These are phyloP conservation scores for Huso huso DNA, from an alignment of 2,797 vertebrate species.

Conservation along the genomic window DNA sequence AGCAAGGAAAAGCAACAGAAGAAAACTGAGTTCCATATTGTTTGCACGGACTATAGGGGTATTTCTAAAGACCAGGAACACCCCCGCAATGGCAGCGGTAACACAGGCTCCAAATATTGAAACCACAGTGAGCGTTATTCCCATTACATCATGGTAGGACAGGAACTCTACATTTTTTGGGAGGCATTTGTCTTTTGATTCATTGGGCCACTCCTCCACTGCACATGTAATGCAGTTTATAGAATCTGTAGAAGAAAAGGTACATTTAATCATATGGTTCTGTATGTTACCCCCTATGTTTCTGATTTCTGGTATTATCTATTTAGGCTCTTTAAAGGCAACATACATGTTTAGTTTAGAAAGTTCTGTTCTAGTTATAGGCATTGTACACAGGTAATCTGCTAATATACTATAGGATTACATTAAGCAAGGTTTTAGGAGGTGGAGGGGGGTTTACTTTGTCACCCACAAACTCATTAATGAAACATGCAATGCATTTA, in stretches of 20 bases:
- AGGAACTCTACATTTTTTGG: conserved; percentile 48
- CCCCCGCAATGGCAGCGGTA: conserved; percentile 34
- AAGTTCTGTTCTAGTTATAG: neutral
- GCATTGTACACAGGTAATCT: neutral
- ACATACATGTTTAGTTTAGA: neutral
- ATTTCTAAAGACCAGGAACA: conserved; percentile 41
- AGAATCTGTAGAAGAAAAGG: conserved; percentile 40
- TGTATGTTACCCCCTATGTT: too few species aligned
- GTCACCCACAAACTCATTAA: neutral
- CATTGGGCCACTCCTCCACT: conserved; percentile 45
- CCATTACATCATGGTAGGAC: conserved; percentile 49
- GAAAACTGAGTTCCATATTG: conserved; percentile 59
- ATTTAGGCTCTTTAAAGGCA: too few species aligned
- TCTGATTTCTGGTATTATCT: too few species aligned
- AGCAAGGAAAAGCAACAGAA: conserved; percentile 48
- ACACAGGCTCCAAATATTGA: conserved; percentile 41
- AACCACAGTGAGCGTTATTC: conserved; percentile 40
- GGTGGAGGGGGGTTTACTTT: neutral
- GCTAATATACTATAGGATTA: too few species aligned
- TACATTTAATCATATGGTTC: too few species aligned
- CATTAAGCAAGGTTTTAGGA: too few species aligned
- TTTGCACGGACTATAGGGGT: conserved; percentile 56
- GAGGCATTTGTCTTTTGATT: conserved; percentile 39
- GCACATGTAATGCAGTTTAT: conserved; percentile 47
- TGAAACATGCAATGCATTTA: neutral